Evolutionary conservation across 2,113 vertebrate species (phyloP), one percentile per base, ranked within the genome.

Genomic region (Silurus glanis): DNA sequence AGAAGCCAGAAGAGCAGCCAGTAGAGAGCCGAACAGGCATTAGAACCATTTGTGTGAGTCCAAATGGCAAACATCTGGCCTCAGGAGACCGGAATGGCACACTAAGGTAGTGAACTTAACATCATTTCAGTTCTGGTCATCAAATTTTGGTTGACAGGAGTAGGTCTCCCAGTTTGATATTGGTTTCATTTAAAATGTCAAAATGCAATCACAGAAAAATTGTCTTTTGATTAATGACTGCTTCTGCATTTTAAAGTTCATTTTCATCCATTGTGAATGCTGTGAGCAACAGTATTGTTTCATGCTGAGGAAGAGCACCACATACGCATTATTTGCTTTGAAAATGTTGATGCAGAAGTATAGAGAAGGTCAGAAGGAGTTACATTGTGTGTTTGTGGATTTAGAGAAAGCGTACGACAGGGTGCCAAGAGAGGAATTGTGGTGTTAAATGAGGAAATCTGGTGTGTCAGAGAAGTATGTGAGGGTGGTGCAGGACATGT

Each of bases 81-180:
- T 98, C 97, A 0, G 98, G 98, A 79, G 97, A 99, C 91, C 96
- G 97, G 75, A 96, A 94, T 64, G 98, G 98, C 87, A 96, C 97
- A 6, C 95, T 99, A 85, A 97, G 98, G 98, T 99, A 78, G 56
- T 61, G 25, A 23, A 21, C 28, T 55, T 67, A 21, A 12, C 67
- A 72, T 53, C 10, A 17, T 3, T 58, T 84, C 59, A 74, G 13
- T 74, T 58, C 14, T 53, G 23, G 23, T 12, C 12, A 28, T 82
- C 23, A 25, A 14, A 13, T n/a, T 51, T 51, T 82, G 2, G 6
- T 14, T 25, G 16, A 17, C 56, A 45, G 14, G 12, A 28, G 28
- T 19, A 14, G n/a, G 9, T 74, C 45, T 72, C 28, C 4, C 19
- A 23, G 19, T 51, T 74, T 74, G 19, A n/a, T 47, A 72, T 74